phyloP scores from a whole-genome alignment of 1,140 invertebrate genomes.

The Arctopsyche grandis region DNA sequence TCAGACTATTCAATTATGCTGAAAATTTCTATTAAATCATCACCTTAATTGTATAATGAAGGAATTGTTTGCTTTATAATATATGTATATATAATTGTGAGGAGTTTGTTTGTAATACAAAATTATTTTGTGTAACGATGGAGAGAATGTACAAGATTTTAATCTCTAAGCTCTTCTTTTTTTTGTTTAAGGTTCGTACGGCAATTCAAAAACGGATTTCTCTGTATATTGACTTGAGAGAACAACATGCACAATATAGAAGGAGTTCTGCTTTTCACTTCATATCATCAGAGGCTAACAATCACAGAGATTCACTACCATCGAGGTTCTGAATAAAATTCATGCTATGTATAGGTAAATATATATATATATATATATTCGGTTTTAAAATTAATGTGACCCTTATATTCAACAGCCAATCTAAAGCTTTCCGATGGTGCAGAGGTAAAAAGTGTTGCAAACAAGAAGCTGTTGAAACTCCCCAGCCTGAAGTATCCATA shows the following conservation, averaged over 20 bases:
- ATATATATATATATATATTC: neutral
- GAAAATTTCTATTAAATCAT: no score
- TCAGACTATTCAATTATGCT: no score
- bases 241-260: constrained; percentile 41
- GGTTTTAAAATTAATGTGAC: no score
- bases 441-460: neutral
- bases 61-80: no score
- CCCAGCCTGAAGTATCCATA: neutral
- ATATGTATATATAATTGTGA: no score
- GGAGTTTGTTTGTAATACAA: no score
- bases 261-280: constrained; percentile 48
- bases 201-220: constrained; percentile 45
- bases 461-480: neutral
- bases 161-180: no score
- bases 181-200: constrained; percentile 44
- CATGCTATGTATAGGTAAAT: neutral
- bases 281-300: constrained; percentile 37
- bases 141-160: no score
- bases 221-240: constrained; percentile 44
- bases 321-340: neutral
- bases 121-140: no score
- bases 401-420: no score
- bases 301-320: neutral
- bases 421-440: neutral
- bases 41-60: no score